Base-by-base conservation (phyloP, 2,113 vertebrate species). In the Leuciscus idus region DNA sequence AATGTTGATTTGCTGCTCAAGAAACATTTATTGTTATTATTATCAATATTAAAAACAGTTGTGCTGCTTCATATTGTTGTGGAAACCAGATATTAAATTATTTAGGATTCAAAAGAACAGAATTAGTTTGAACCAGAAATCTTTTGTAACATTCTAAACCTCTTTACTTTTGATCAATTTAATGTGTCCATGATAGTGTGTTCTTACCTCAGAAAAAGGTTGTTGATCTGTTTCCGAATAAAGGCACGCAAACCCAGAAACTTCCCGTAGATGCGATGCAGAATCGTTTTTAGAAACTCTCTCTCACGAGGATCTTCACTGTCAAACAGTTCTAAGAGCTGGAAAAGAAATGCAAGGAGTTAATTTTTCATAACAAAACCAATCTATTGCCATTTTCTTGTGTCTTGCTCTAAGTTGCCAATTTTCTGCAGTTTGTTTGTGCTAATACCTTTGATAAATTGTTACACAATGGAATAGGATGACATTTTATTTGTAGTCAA, bases 191-290 rank as follows among this genome's bases (percentile, higher is more conserved):
- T 55, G 52, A 2, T 21, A 6, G 17, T 43, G 70, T 73, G 23
- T 46, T 23, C 73, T 26, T 50, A 99, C 98, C 96, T 96, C 93
- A 99, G 95, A 90, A 99, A 99, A 92, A 99, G 98, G 94, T 99
- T 99, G 96, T 99, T 99, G 84, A 99, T 99, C 91, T 99, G 98
- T 92, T 99, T 99, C 93, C 98, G 95, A 96, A 99, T 98, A 94
- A 99, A 99, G 15, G 98, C 98, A 91, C 98, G 94, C 90, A 99
- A 91, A 55, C 98, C 98, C 0, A 99, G 96, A 91, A 99, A 99
- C 91, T 99, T 99, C 84, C 98, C 98, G 70, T 99, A 99, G 91
- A 99, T 98, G 84, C 98, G 96, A 91, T 99, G 98, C 84, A 99
- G 95, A 90, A 99, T 96, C 0, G 98, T 99, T 95, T 99, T 99